phyloP scores from a whole-genome alignment of 2,888 invertebrate genomes.

The Caenorhabditis drosophilae region DNA sequence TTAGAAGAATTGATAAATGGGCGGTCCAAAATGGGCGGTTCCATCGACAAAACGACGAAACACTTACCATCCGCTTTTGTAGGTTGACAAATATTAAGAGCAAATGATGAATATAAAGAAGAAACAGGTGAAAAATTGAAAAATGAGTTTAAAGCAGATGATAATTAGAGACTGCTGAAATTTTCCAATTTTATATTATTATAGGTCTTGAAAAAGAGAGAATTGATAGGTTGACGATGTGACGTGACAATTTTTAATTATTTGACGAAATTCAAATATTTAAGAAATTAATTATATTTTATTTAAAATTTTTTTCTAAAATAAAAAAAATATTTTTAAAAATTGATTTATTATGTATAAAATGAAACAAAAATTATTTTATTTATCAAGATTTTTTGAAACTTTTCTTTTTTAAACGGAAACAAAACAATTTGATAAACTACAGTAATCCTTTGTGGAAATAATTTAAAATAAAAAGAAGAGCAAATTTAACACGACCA shows the following conservation, averaged over 20 bases:
- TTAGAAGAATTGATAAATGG: constrained; percentile 6
- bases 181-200: too few species aligned
- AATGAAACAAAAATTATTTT: background rate
- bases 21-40: background rate
- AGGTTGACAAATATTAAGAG: too few species aligned
- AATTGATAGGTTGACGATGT: background rate
- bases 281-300: background rate
- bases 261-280: background rate
- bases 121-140: constrained; percentile 2
- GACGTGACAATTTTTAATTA: background rate
- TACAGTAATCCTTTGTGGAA: too few species aligned
- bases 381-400: background rate
- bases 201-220: constrained; percentile 7
- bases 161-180: constrained; percentile 7
- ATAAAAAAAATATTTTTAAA: background rate
- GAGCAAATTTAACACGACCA: too few species aligned
- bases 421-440: too few species aligned
- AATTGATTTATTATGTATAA: background rate
- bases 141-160: constrained; percentile 15
- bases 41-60: too few species aligned
- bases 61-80: too few species aligned
- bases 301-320: too few species aligned
- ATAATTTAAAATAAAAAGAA: too few species aligned
- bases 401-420: background rate
- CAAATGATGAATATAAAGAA: too few species aligned